Evolutionary conservation across 30 jellyfish, hydroid and myxozoan genomes (phyloP), one percentile per base, ranked within the genome.

Genomic region (Hydra vulgaris): DNA sequence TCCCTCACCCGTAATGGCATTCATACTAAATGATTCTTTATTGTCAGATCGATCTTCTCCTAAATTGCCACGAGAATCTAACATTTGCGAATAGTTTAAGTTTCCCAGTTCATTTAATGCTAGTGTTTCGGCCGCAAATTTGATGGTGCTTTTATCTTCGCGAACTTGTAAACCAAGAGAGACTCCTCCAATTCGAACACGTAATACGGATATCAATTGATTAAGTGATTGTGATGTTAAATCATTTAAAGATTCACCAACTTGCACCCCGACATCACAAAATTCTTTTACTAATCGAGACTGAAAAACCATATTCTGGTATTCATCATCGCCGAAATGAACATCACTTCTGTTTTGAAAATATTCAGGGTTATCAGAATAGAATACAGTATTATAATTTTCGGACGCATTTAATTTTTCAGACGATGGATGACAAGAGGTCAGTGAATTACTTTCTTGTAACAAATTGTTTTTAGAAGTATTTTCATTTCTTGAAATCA

Each of bases 141-240:
- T 92, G 15, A 87, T 89, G 7, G 80, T 72, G 12, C 82, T 52
- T 70, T 92, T 73, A 52, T 68, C 74, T 17, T 81, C 93, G 21
- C 54, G 88, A 22, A 84, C 72, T 25, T 92, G 93, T 15, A 92
- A 27, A 19, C 93, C 95, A 15, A 86, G 53, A 8, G 87, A 82
- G n/a, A 87, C 74, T 26, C 73, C 71, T 20, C 40, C 89, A 77
- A 88, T 76, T 72, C 79, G 88, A 21, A 88, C n/a, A 21, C 88
- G 88, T 1, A 92, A 81, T 3, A 92, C 94, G 21, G 98, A 92
- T 54, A 92, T 88, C 26, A 52, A 73, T 55, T 83, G 87, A 79
- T 86, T 86, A 7, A 25, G n/a, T 19, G 87, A 82, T 66, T 66
- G 70, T 22, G 71, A 26, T 21, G 25, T 67, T 1, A 24, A 23